Conservation (phyloP, 2,888 invertebrate species). For the Rotaria magnacalcarata region DNA sequence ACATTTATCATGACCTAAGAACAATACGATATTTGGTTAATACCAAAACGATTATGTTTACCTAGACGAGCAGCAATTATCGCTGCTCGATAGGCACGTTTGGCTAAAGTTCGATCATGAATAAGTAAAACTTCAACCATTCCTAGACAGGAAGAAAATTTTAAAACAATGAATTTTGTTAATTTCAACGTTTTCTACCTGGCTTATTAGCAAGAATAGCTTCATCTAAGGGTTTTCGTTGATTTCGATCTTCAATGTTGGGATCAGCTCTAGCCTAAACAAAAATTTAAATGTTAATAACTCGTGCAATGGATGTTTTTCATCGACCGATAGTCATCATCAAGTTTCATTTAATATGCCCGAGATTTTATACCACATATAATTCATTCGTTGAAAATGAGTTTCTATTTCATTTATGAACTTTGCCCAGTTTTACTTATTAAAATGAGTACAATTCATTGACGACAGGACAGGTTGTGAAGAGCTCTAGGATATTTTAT, state of each 20-base stretch:
- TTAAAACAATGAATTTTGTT: neutral
- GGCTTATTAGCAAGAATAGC: neutral
- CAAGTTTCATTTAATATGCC: no score
- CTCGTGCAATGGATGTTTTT: no score
- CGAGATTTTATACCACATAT: no score
- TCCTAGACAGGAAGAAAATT: neutral
- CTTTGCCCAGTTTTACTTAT: no score
- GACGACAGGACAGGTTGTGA: no score
- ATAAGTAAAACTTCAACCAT: neutral
- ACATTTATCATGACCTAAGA: constrained; percentile 11
- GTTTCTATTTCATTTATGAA: no score
- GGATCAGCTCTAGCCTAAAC: constrained; percentile 8
- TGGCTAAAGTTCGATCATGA: neutral
- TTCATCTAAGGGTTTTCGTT: constrained; percentile 19
- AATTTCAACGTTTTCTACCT: neutral
- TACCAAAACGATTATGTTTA: neutral
- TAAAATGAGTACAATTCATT: no score
- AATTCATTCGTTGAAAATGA: no score
- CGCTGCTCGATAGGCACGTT: neutral
- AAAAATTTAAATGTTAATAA: neutral
- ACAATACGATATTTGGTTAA: neutral
- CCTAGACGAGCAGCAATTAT: constrained; percentile 17
- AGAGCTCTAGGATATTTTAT: no score
- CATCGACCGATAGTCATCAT: no score
- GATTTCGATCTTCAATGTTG: constrained; percentile 27